Evolutionary conservation across 2,113 vertebrate species (phyloP).

Genomic region (Psilopogon haemacephalus): DNA sequence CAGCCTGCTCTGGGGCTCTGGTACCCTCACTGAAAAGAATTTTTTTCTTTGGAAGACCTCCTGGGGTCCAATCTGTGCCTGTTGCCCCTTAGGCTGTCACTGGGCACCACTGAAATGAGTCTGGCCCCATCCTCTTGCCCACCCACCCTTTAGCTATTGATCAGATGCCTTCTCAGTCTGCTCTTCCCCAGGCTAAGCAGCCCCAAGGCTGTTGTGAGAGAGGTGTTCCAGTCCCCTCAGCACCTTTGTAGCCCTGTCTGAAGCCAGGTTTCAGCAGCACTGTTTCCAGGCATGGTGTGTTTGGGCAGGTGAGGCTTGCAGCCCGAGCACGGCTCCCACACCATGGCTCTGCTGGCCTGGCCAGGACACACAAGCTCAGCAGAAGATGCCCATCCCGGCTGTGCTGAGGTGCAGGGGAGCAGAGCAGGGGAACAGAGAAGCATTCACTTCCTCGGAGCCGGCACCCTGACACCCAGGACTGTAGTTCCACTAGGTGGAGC

Average conservation of each 20-base stretch:
- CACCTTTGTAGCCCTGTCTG: not conserved
- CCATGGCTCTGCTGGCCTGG: not conserved
- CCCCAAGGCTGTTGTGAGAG: not conserved
- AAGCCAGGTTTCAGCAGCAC: not conserved
- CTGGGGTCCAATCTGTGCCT: too few relatives aligned
- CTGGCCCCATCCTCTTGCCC: too few relatives aligned
- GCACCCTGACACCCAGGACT: not conserved
- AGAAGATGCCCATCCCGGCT: not conserved
- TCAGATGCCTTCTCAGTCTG: not conserved
- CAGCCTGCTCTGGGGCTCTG: too few relatives aligned
- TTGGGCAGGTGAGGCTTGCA: not conserved
- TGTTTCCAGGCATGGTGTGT: not conserved
- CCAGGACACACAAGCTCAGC: not conserved
- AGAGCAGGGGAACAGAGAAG: not conserved
- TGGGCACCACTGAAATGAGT: too few relatives aligned
- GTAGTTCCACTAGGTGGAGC: slow-evolving; percentile 28
- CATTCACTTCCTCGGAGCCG: fast-evolving
- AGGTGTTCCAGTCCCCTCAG: not conserved
- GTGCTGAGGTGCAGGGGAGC: not conserved
- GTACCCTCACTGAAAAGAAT: too few relatives aligned
- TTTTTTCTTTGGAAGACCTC: too few relatives aligned
- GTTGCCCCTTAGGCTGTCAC: too few relatives aligned
- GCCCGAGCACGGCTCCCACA: not conserved
- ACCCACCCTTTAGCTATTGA: too few relatives aligned
- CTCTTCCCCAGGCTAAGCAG: not conserved